Evolutionary conservation across 1,140 invertebrate genomes (phyloP).

Genomic region (Apis cerana): DNA sequence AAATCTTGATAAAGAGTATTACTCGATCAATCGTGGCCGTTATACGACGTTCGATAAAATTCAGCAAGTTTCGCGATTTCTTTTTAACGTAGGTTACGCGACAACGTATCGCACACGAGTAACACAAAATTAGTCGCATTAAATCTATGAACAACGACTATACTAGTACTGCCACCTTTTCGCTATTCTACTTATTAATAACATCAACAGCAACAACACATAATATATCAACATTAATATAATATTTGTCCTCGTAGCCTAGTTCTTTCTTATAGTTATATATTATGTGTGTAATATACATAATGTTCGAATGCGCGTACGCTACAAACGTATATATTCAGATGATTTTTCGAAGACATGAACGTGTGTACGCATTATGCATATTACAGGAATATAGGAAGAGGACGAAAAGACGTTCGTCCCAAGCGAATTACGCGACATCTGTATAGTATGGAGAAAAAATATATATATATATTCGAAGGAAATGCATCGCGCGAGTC

Average conservation of each 20-base stretch:
- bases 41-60: background rate
- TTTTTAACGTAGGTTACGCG: background rate
- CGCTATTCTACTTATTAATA: slow-evolving; percentile 74
- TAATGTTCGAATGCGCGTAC: background rate
- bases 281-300: slow-evolving; percentile 33
- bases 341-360: background rate
- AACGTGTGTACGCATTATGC: background rate
- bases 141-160: slow-evolving; percentile 53
- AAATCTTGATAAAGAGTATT: background rate
- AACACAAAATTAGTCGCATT: slow-evolving; percentile 36
- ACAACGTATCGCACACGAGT: background rate
- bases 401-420: slow-evolving; percentile 41
- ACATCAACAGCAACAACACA: slow-evolving; percentile 81
- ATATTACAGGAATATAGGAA: slow-evolving; percentile 56
- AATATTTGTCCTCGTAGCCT: slow-evolving; percentile 56
- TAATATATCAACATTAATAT: slow-evolving; percentile 78
- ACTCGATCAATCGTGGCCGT: background rate
- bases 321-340: slow-evolving; percentile 1
- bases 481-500: slow-evolving; percentile 29
- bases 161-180: slow-evolving; percentile 52
- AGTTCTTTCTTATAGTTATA: slow-evolving; percentile 53
- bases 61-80: background rate
- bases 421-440: slow-evolving; percentile 13
- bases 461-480: slow-evolving; percentile 11
- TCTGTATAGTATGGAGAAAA: background rate